These are phyloP conservation scores for Ostrea denselamellosa DNA, from an alignment of 1,140 invertebrate genomes.

Conservation along the genomic window DNA sequence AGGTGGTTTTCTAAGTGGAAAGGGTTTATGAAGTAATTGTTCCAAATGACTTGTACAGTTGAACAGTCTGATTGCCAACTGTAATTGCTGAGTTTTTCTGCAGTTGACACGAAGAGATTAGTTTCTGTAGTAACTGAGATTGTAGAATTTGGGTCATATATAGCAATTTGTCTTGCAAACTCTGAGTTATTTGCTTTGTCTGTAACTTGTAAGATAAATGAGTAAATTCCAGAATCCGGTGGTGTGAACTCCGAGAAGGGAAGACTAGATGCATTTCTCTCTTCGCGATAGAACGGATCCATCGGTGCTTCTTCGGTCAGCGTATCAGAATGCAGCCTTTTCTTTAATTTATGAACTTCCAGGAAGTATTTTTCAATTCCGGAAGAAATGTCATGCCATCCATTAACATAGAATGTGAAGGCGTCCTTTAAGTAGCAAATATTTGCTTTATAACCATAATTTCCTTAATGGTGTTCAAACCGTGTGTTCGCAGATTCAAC, in stretches of 20 bases:
- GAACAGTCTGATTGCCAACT: conserved; percentile 28
- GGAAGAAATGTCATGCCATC: conserved; percentile 57
- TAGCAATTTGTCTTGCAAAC: conserved; percentile 56
- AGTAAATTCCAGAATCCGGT: conserved; percentile 59
- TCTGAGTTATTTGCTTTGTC: conserved; percentile 64
- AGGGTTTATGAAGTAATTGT: conserved; percentile 53
- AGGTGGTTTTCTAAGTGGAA: conserved; percentile 55
- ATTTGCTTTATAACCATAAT: too few relatives aligned
- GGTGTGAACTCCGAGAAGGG: conserved; percentile 50
- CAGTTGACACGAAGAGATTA: conserved; percentile 26
- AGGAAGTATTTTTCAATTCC: conserved; percentile 56
- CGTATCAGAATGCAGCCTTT: not conserved
- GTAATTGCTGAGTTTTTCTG: conserved; percentile 34
- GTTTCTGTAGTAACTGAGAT: conserved; percentile 51
- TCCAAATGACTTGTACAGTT: conserved; percentile 46
- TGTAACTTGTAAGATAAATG: conserved; percentile 59
- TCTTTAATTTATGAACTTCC: conserved; percentile 57
- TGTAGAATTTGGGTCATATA: conserved; percentile 58
- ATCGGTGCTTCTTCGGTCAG: not conserved
- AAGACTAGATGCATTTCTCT: not conserved
- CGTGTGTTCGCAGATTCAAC: too few relatives aligned
- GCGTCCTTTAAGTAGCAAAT: conserved; percentile 33
- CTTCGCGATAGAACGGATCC: conserved; percentile 9
- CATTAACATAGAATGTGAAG: conserved; percentile 52
- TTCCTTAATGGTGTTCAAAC: too few relatives aligned